Evolutionary conservation across 1,140 invertebrate genomes (phyloP), one percentile per base, ranked within the genome.

Genomic region (Danaus melanippus): DNA sequence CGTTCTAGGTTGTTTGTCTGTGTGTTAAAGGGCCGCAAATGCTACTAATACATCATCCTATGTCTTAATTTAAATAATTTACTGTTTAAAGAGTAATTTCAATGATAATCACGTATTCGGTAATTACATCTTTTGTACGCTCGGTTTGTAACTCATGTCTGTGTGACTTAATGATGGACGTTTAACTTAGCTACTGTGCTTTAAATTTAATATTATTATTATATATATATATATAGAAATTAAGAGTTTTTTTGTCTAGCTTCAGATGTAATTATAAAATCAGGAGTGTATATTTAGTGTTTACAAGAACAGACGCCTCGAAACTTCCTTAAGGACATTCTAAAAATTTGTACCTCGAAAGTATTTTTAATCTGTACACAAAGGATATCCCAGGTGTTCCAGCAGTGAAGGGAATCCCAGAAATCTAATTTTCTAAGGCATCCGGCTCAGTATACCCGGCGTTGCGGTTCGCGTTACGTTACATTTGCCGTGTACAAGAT

Each of bases 1-100:
- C 74, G 77, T 77, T 77, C 73, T 66, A 67, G 55, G 42, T 64
- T 79, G 79, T 79, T 75, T 82, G 71, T 73, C 67, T 66, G 62
- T 64, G 9, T 21, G 58, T 66, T 45, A 69, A 75, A 79, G 75
- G 69, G 75, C 75, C 67, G 58, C 67, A 67, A 71, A 71, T 72
- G 64, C 41, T 12, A 12, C 49, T 52, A 48, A 75, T 77, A 60
- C 67, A 76, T 82, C 73, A 71, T 71, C 42, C 17, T 55, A 55
- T 58, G 54, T 62, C 48, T 67, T 60, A 32, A 53, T 32, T 32
- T 32, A 32, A 32, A 32, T 32, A 54, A 49, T 46, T 56, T 49
- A 50, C 47, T 32, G 21, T 32, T 32, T 32, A 50, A 50, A 43
- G 48, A 11, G 21, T 46, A 11, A 41, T 32, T 56, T 46, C 8